Evolutionary conservation across 2,113 vertebrate genomes (phyloP).

Genomic region (Hippocampus barbouri): DNA sequence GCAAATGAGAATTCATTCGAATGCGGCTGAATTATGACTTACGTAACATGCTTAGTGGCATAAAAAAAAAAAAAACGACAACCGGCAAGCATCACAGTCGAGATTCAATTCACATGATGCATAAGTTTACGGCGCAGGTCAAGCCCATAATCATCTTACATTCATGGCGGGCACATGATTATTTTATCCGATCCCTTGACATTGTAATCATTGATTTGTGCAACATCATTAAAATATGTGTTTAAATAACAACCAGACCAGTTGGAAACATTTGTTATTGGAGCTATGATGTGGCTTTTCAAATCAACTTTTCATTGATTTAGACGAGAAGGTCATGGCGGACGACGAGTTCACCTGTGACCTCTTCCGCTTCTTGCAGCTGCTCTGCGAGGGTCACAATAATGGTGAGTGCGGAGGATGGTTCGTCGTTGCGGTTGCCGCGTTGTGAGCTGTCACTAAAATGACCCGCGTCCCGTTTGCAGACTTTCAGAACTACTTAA

Average conservation of each 20-base stretch:
- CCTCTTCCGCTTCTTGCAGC: conserved; percentile 89
- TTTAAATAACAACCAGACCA: not conserved
- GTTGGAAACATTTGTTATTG: too few relatives aligned
- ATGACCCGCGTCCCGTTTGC: conserved; percentile 42
- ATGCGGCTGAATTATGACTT: conserved; percentile 5
- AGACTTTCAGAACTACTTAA: conserved; percentile 95
- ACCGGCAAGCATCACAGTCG: not conserved
- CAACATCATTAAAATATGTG: not conserved
- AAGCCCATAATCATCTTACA: not conserved
- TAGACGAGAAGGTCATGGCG: conserved; percentile 95
- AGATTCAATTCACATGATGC: not conserved
- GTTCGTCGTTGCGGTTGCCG: not conserved
- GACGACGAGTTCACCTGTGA: conserved; percentile 94
- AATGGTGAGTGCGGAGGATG: conserved; percentile 73
- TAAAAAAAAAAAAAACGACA: not conserved
- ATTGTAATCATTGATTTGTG: not conserved
- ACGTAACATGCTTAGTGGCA: conserved; percentile 2
- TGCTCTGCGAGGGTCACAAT: conserved; percentile 93
- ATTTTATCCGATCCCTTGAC: not conserved
- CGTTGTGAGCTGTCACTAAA: not conserved
- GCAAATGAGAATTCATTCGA: not conserved
- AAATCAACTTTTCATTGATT: not conserved
- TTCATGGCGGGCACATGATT: not conserved
- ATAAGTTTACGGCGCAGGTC: not conserved
- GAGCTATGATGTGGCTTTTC: too few relatives aligned